A percentile compares a stretch with the other conserved stretches of the same genome.
Conservation (phyloP, 2,113 vertebrate genomes). For the Cichladusa arquata region DNA sequence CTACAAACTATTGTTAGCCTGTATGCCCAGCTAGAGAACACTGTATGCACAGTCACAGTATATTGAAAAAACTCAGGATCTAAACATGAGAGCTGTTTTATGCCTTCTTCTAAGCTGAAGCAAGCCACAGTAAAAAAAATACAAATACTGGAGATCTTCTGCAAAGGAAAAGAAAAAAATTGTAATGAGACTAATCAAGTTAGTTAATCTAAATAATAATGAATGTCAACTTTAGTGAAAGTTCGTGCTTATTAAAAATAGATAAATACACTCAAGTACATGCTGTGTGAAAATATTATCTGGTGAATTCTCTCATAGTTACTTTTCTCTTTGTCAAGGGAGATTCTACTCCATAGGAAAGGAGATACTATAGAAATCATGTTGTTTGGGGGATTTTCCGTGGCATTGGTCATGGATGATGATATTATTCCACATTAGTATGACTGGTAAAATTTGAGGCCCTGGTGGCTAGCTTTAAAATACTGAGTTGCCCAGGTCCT, state of each 20-base stretch:
- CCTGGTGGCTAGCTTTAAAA: neutral
- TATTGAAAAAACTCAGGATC: neutral
- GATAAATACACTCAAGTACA: neutral
- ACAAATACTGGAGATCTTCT: neutral
- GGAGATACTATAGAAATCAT: neutral
- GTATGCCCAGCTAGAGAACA: neutral
- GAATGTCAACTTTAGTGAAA: neutral
- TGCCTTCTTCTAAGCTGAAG: neutral
- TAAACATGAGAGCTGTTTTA: neutral
- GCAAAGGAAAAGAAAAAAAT: neutral
- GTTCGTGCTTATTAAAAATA: neutral
- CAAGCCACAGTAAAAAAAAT: neutral
- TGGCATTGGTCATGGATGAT: accelerated
- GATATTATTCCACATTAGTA: neutral
- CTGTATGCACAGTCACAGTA: neutral
- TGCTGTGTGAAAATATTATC: neutral
- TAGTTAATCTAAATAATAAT: neutral
- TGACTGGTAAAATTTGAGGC: neutral
- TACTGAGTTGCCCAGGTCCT: neutral
- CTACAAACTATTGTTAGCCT: neutral
- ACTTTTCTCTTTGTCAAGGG: neutral
- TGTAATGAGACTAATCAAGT: neutral
- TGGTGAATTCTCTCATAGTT: neutral
- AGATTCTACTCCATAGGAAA: neutral
- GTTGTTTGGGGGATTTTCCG: neutral